A percentile compares a stretch with the other conserved stretches of the same genome.
These are phyloP conservation scores for Littorina saxatilis DNA, from an alignment of 1,140 invertebrate genomes.

Conservation along the genomic window DNA sequence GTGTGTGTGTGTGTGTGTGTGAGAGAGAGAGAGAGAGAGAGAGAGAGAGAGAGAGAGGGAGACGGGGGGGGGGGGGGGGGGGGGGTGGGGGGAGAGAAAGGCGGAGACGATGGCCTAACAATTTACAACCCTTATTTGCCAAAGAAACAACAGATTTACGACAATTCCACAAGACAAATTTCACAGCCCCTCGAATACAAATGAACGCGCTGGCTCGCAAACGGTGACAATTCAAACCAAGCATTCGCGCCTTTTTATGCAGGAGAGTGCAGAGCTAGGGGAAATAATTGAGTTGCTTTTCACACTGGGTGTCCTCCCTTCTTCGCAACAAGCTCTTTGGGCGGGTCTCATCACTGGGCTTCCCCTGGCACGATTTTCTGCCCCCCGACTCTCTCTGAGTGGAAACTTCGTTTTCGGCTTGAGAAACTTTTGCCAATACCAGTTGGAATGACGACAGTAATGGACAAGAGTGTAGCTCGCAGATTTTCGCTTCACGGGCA, in stretches of 20 bases:
- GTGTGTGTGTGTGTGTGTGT: no score
- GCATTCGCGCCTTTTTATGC: neutral
- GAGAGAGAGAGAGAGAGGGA: no score
- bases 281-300: constrained; percentile 40
- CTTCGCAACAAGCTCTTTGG: constrained; percentile 26
- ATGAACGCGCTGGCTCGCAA: neutral
- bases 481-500: neutral
- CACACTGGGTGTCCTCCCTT: constrained; percentile 5
- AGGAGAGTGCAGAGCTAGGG: neutral
- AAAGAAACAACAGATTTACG: constrained; percentile 20
- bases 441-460: neutral
- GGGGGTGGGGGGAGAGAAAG: no score
- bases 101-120: neutral
- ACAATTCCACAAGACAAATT: constrained; percentile 7
- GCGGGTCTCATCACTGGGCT: neutral
- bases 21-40: no score
- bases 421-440: constrained; percentile 5
- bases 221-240: neutral
- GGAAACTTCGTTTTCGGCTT: constrained; percentile 30
- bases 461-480: neutral
- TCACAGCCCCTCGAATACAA: constrained; percentile 5
- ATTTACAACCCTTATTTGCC: neutral
- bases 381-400: neutral
- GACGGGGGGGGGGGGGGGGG: no score
- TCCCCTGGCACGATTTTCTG: neutral